Evolutionary conservation across 2,888 invertebrate species (phyloP).

Genomic region (Pyrgus malvae): DNA sequence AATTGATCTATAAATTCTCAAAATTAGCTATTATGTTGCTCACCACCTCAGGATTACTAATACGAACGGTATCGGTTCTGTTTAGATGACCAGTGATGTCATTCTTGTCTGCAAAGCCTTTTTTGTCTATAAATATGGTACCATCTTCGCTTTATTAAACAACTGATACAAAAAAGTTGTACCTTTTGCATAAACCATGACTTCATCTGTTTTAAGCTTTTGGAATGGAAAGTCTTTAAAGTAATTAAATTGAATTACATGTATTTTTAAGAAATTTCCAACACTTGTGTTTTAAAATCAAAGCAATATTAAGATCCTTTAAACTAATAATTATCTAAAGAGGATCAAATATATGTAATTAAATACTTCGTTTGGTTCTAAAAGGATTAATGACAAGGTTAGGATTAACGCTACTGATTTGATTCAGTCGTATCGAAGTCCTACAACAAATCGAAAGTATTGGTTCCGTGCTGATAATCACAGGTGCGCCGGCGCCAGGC

Average conservation of each 20-base stretch:
- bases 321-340: no score
- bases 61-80: slow-evolving; percentile 11
- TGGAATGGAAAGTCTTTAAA: background rate
- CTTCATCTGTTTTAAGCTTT: background rate
- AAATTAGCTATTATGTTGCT: slow-evolving; percentile 17
- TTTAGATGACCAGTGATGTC: slow-evolving; percentile 16
- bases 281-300: no score
- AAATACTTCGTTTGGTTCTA: no score
- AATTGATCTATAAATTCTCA: slow-evolving; percentile 9
- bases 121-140: slow-evolving; percentile 16
- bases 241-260: no score
- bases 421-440: background rate
- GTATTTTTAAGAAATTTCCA: no score
- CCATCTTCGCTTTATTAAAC: slow-evolving; percentile 3
- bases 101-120: slow-evolving; percentile 5
- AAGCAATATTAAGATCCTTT: no score
- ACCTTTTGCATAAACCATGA: background rate
- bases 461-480: slow-evolving; percentile 54
- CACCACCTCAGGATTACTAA: slow-evolving; percentile 5
- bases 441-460: slow-evolving; percentile 48
- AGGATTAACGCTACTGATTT: background rate
- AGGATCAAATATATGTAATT: no score
- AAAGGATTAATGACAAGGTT: no score
- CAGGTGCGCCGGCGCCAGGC: slow-evolving; percentile 37
- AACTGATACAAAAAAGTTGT: background rate